Percentiles rank a stretch among this genome's conserved stretches.
phyloP scores from a whole-genome alignment of 2,113 vertebrate genomes.

The Poecile atricapillus region DNA sequence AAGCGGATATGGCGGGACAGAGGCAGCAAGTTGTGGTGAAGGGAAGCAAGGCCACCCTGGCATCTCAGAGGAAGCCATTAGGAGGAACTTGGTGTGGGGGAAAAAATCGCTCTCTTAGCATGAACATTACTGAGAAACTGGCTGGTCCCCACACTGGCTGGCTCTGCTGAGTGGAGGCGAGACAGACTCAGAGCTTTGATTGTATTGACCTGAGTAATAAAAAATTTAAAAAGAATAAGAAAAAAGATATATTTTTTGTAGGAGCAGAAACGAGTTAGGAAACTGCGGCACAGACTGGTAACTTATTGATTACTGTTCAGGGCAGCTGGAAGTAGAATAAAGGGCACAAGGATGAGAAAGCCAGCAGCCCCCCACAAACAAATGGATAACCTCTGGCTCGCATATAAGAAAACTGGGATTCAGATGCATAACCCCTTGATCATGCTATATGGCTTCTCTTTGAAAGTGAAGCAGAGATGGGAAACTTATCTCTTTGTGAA shows the following conservation, averaged over 20 bases:
- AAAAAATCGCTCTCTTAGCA: not conserved
- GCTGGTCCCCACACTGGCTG: not conserved
- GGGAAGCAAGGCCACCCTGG: not conserved
- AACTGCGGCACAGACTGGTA: not conserved
- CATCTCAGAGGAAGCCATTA: conserved; percentile 39
- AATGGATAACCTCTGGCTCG: not conserved
- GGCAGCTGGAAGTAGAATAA: conserved; percentile 17
- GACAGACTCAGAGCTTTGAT: conserved; percentile 25
- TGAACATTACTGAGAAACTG: not conserved
- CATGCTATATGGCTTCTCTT: not conserved
- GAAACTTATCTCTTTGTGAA: not conserved
- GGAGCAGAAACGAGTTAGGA: conserved; percentile 14
- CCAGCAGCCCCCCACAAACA: not conserved
- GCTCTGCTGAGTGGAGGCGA: not conserved
- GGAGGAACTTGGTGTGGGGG: not conserved
- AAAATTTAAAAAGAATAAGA: conserved; percentile 38
- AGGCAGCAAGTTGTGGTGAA: not conserved
- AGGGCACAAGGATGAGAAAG: not conserved
- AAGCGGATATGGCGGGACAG: not conserved
- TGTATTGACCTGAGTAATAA: conserved; percentile 59
- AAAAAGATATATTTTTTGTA: not conserved
- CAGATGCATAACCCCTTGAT: not conserved
- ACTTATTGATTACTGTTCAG: conserved; percentile 9
- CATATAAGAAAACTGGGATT: not conserved
- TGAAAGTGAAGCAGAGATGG: not conserved